phyloP scores from a whole-genome alignment of 2,113 vertebrate genomes.

The Albula glossodonta region DNA sequence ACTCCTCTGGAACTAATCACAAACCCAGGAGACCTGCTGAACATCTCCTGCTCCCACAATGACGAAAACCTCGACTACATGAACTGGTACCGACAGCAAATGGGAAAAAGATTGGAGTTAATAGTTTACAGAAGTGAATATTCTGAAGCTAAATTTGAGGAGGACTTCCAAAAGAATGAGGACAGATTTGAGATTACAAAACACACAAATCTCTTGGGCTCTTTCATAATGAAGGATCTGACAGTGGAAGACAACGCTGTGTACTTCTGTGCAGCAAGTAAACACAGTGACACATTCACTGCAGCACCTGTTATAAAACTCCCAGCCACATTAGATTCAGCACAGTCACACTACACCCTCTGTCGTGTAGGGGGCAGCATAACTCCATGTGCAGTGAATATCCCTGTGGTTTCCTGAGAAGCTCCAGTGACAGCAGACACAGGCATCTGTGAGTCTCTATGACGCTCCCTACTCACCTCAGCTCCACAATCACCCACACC shows the following conservation, averaged over 20 bases:
- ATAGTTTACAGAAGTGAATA: too few relatives aligned
- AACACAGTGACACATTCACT: too few relatives aligned
- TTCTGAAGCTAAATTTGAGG: too few relatives aligned
- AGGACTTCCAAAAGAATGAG: too few relatives aligned
- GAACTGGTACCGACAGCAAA: constrained; percentile 19
- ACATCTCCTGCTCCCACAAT: constrained; percentile 18
- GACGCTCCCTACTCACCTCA: neutral
- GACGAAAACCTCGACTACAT: constrained; percentile 7
- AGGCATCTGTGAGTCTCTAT: too few relatives aligned
- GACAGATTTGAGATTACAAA: too few relatives aligned
- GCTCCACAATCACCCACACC: neutral
- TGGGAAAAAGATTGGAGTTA: constrained; percentile 5
- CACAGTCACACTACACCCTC: too few relatives aligned
- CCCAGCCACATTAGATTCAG: too few relatives aligned
- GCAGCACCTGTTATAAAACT: too few relatives aligned
- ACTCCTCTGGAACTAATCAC: neutral
- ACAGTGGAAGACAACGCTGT: constrained; percentile 8
- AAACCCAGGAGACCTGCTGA: neutral
- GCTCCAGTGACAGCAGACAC: neutral
- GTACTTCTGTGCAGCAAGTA: constrained; percentile 1
- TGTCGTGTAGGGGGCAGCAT: too few relatives aligned
- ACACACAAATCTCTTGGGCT: neutral
- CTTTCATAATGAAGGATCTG: constrained; percentile 4
- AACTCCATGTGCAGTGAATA: too few relatives aligned
- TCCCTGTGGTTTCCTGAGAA: neutral